Base-by-base conservation (phyloP, 2,797 vertebrate genomes). In the Rallus crepitans region DNA sequence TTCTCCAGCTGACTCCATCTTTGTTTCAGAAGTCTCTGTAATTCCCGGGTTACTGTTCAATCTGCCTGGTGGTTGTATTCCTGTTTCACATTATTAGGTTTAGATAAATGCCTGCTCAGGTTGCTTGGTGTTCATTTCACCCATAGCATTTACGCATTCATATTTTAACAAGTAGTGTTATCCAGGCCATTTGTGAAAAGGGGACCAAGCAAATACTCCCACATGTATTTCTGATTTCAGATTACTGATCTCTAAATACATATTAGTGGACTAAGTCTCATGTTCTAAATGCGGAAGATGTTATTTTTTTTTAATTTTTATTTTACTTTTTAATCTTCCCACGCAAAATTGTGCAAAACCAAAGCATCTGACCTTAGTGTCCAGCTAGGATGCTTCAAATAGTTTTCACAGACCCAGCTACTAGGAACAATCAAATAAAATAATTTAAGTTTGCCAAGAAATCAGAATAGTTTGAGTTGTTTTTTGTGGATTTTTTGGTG, bases 291-390 rank as follows among this genome's bases (percentile, higher is more conserved):
- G 70, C 65, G 23, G 9, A 64, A 87, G 21, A 53, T 1, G 1
- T 27, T 47, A 20, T 4, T 27, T 65, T 78, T 78, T 66, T 50
- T 18, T 1, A 45, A 5, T 5, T 7, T 59, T 47, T 3, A 15
- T 2, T 70, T 82, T 14, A n/a, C 5, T 56, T 76, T 47, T 37
- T 4, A 4, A 52, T 27, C 25, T 52, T 9, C 11, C 42, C 1
- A 0, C 0, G 0, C 8, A 8, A 76, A 70, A 3, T 20, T 5
- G 6, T 19, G 4, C 10, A 73, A 84, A 75, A 5, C 12, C 6
- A 77, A 57, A 70, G 4, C 10, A 59, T 40, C 23, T 70, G 7
- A 37, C 47, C 15, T 86, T 78, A n/a, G 19, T 77, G 72, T 39
- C 1, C 20, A 31, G 2, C 11, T 71, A 50, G 9, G 24, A 25